phyloP scores from a whole-genome alignment of 2,113 vertebrate species.

The Taxidea taxus region DNA sequence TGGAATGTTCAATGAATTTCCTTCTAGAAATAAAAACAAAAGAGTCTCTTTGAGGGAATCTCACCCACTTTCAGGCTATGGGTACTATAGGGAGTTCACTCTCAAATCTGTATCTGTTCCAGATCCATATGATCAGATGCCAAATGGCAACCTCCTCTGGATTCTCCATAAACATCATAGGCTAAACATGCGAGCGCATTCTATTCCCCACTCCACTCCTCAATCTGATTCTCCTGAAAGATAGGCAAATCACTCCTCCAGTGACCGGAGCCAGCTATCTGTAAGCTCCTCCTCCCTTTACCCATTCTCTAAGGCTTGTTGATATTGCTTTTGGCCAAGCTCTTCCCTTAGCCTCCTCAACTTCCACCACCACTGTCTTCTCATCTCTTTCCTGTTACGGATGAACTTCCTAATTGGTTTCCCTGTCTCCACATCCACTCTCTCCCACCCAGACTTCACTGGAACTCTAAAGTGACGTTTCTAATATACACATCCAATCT shows the following conservation, averaged over 20 bases:
- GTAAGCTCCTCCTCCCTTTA: background rate
- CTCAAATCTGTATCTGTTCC: background rate
- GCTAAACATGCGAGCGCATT: background rate
- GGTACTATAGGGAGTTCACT: background rate
- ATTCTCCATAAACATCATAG: background rate
- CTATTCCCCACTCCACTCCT: no score
- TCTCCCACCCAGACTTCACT: accelerated
- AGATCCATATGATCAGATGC: background rate
- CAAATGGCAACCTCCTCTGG: background rate
- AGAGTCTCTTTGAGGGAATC: background rate
- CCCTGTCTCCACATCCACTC: background rate
- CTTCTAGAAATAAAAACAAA: background rate
- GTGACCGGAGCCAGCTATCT: background rate
- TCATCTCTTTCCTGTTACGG: background rate
- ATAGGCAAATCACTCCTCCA: background rate
- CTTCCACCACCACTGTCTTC: background rate
- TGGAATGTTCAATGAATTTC: background rate
- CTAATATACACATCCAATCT: background rate
- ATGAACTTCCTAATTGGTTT: background rate
- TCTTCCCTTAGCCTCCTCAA: background rate
- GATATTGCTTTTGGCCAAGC: background rate
- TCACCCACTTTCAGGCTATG: background rate
- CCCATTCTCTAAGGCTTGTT: background rate
- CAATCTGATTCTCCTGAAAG: background rate
- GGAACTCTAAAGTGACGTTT: background rate